A percentile compares a stretch with the other conserved stretches of the same genome.
These are phyloP conservation scores for Maniola hyperantus DNA, from an alignment of 2,888 invertebrate genomes.

Conservation along the genomic window DNA sequence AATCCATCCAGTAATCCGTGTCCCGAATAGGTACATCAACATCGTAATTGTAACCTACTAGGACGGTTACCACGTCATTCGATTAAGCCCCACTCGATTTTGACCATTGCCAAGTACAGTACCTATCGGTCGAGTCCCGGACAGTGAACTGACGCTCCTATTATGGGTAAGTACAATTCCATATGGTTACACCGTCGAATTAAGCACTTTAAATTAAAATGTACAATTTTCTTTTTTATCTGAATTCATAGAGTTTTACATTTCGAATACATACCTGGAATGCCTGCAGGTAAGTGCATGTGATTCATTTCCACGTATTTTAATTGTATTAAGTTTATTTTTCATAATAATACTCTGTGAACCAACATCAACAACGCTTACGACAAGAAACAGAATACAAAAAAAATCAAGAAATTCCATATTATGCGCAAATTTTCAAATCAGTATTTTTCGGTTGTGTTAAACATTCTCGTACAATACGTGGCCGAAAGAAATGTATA, in stretches of 20 bases:
- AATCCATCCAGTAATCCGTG: too few relatives aligned
- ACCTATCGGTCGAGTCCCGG: conserved; percentile 22
- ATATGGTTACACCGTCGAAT: conserved; percentile 5
- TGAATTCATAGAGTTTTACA: not conserved
- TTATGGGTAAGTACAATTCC: conserved; percentile 28
- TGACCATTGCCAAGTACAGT: conserved; percentile 35
- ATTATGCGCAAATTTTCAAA: too few relatives aligned
- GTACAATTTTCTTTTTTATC: not conserved
- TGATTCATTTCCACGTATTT: too few relatives aligned
- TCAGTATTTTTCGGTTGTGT: too few relatives aligned
- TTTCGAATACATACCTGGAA: too few relatives aligned
- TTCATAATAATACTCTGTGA: too few relatives aligned
- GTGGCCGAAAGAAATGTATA: too few relatives aligned
- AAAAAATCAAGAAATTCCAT: too few relatives aligned
- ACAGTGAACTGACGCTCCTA: conserved; percentile 24
- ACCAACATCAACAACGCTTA: too few relatives aligned
- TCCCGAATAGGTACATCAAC: conserved; percentile 15
- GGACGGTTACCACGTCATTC: conserved; percentile 23
- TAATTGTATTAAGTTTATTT: too few relatives aligned
- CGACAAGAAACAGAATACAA: too few relatives aligned
- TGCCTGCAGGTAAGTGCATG: not conserved
- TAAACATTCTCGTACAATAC: too few relatives aligned
- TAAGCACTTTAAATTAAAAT: conserved; percentile 1
- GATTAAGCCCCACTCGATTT: conserved; percentile 32
- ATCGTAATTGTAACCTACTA: conserved; percentile 25